Evolutionary conservation across 2,797 vertebrate species (phyloP).

Genomic region (Salarias fasciatus): DNA sequence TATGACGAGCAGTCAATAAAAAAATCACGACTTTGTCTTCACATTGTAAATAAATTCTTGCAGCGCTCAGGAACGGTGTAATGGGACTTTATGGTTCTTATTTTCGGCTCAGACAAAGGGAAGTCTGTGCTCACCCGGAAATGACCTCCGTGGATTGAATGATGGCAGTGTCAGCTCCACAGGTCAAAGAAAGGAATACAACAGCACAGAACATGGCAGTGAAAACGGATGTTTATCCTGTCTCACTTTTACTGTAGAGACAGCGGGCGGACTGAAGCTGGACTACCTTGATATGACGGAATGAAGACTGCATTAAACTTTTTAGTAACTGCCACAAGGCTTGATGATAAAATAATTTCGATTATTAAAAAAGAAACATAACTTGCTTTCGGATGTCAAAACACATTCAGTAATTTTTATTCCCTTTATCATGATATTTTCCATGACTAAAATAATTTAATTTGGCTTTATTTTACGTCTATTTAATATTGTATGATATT

Average conservation of each 20-base stretch:
- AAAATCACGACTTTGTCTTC: conserved; percentile 56
- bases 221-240: conserved; percentile 64
- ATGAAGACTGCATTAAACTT: conserved; percentile 1
- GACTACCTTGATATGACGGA: not conserved
- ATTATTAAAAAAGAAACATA: not conserved
- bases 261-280: not conserved
- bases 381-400: too few species aligned
- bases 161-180: conserved; percentile 67
- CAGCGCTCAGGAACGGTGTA: conserved; percentile 17
- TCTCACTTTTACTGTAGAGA: conserved; percentile 48
- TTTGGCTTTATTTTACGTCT: too few species aligned
- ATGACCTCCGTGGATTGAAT: conserved; percentile 73
- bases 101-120: conserved; percentile 65
- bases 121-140: conserved; percentile 73
- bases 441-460: too few species aligned
- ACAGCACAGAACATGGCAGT: conserved; percentile 44
- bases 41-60: conserved; percentile 58
- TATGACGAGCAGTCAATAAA: conserved; percentile 41
- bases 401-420: too few species aligned
- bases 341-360: not conserved
- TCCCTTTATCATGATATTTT: too few species aligned
- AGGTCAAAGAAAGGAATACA: conserved; percentile 68
- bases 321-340: not conserved
- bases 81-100: conserved; percentile 50
- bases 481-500: too few species aligned